Evolutionary conservation across 2,797 vertebrate genomes (phyloP).

Genomic region (Trachops cirrhosus): DNA sequence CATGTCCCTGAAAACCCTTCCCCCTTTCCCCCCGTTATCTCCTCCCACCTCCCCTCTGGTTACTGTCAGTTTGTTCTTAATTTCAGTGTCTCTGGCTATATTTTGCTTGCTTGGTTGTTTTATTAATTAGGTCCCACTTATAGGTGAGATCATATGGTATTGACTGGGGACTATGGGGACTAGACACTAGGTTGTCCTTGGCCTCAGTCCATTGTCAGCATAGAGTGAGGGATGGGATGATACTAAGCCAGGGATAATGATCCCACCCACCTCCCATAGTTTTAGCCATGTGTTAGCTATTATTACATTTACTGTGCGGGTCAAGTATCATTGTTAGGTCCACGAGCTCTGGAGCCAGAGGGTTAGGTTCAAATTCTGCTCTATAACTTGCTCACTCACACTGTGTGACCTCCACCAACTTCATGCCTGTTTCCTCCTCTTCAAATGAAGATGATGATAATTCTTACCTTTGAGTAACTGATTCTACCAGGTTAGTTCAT

Average conservation of each 20-base stretch:
- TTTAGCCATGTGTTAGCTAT: not conserved
- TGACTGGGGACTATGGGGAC: not conserved
- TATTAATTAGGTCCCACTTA: no score
- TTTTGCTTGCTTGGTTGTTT: no score
- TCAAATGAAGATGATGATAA: not conserved
- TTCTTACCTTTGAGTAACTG: not conserved
- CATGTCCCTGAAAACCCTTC: no score
- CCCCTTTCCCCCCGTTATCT: no score
- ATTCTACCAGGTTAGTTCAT: not conserved
- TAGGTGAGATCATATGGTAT: no score
- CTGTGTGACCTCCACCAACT: not conserved
- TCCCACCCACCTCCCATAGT: not conserved
- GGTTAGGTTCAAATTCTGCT: not conserved
- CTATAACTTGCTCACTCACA: not conserved
- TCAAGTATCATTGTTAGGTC: not conserved
- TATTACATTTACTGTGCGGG: accelerated
- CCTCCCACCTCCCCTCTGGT: no score
- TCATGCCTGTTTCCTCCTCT: not conserved
- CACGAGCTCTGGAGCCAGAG: not conserved
- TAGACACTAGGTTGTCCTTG: not conserved
- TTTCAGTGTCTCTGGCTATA: no score
- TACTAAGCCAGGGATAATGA: not conserved
- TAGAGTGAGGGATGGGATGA: not conserved
- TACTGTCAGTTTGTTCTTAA: no score
- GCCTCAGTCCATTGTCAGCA: not conserved